A percentile compares a stretch with the other conserved stretches of the same genome.
Evolutionary conservation across 2,888 invertebrate species (phyloP).

Genomic region (Rotaria macrura): DNA sequence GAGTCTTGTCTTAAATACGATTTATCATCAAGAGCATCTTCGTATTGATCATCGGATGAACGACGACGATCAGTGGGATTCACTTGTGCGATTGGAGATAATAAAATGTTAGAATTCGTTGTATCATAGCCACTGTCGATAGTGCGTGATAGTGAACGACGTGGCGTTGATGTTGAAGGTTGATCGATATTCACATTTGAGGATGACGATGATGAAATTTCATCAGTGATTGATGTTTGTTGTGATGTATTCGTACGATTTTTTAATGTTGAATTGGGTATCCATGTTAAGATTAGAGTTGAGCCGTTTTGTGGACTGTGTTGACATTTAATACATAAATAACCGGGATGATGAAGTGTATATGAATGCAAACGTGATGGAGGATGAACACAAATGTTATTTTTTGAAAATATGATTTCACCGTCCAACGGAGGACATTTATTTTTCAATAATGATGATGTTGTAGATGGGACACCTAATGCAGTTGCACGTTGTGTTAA

Average conservation of each 20-base stretch:
- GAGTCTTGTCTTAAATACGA: not conserved
- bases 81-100: not conserved
- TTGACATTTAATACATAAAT: conserved; percentile 40
- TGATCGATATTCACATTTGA: not conserved
- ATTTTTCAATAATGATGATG: conserved; percentile 24
- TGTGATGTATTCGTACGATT: conserved; percentile 59
- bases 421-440: conserved; percentile 50
- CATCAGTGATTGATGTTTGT: conserved; percentile 53
- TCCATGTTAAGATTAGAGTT: conserved; percentile 81
- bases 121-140: not conserved
- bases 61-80: not conserved
- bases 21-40: conserved; percentile 3
- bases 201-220: conserved; percentile 10
- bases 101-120: not conserved
- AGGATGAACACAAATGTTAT: conserved; percentile 92
- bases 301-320: conserved; percentile 54
- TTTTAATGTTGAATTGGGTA: conserved; percentile 76
- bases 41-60: conserved; percentile 10
- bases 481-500: conserved; percentile 12
- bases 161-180: not conserved
- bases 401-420: conserved; percentile 61
- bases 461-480: not conserved
- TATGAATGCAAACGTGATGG: conserved; percentile 71
- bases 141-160: not conserved
- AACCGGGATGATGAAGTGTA: conserved; percentile 52